A percentile compares a stretch with the other conserved stretches of the same genome.
phyloP scores from a whole-genome alignment of 2,113 vertebrate species.

The Phasianus colchicus region DNA sequence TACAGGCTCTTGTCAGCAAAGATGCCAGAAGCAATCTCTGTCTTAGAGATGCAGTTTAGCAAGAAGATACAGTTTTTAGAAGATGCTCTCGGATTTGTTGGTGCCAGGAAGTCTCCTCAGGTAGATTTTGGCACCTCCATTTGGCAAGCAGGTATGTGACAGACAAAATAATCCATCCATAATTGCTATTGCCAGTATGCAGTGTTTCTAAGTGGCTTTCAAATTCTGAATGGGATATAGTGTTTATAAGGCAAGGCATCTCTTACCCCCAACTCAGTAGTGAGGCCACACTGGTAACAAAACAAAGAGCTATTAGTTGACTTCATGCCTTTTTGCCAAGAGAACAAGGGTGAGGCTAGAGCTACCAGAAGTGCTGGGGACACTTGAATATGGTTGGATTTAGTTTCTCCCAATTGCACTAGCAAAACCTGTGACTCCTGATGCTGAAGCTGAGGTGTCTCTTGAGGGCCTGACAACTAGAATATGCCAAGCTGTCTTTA shows the following conservation, averaged over 20 bases:
- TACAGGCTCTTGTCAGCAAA: slow-evolving; percentile 87
- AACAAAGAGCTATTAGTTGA: neutral
- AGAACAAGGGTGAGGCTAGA: neutral
- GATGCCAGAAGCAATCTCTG: slow-evolving; percentile 84
- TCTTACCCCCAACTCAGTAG: fast-evolving
- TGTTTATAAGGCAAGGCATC: fast-evolving
- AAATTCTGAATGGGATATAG: neutral
- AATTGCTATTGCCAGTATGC: neutral
- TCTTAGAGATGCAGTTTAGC: slow-evolving; percentile 88
- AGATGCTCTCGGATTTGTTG: slow-evolving; percentile 77
- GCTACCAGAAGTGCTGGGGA: neutral
- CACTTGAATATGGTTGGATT: neutral
- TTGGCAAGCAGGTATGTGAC: slow-evolving; percentile 82
- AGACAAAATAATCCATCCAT: neutral
- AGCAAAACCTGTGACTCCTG: neutral
- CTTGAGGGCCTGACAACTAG: neutral
- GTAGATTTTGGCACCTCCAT: slow-evolving; percentile 64
- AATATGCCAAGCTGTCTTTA: neutral
- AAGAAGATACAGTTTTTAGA: slow-evolving; percentile 85
- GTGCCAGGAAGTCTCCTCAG: slow-evolving; percentile 66
- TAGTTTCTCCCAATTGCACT: neutral
- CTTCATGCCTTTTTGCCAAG: neutral
- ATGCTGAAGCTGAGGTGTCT: neutral
- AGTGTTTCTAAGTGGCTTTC: neutral
- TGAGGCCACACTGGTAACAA: fast-evolving